Evolutionary conservation across 2,113 vertebrate genomes (phyloP).

Genomic region (Tragelaphus imberbis): DNA sequence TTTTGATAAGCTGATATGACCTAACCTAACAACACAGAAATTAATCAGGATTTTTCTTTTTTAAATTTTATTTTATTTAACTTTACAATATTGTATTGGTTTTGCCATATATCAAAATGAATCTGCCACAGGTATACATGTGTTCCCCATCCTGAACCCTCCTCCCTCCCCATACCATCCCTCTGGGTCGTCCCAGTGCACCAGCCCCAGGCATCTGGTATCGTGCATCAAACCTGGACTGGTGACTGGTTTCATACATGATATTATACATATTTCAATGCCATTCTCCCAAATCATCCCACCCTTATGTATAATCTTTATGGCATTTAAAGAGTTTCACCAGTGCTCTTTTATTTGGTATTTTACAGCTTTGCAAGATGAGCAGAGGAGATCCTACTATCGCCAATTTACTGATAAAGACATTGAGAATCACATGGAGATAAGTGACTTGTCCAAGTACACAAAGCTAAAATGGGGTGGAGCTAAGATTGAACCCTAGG

Average conservation of each 20-base stretch:
- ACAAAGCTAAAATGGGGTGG: neutral
- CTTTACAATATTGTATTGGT: too few relatives aligned
- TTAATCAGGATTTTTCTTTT: neutral
- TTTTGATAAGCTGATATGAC: neutral
- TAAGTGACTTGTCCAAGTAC: constrained; percentile 18
- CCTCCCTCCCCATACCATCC: too few relatives aligned
- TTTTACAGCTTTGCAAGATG: neutral
- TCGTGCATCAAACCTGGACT: too few relatives aligned
- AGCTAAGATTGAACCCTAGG: neutral
- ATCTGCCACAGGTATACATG: too few relatives aligned
- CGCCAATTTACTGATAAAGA: neutral
- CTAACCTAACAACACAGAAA: neutral
- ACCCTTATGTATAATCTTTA: neutral
- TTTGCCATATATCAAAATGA: too few relatives aligned
- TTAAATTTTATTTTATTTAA: too few relatives aligned
- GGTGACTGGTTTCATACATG: too few relatives aligned
- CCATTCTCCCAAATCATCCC: too few relatives aligned
- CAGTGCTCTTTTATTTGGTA: neutral
- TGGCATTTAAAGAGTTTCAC: neutral
- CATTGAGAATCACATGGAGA: neutral
- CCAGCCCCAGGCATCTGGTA: too few relatives aligned
- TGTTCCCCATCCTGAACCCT: too few relatives aligned
- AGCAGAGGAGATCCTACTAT: neutral
- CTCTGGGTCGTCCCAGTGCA: too few relatives aligned
- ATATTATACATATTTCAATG: too few relatives aligned